Evolutionary conservation across 2,888 invertebrate genomes (phyloP).

Genomic region (Polydrusus tereticollis): DNA sequence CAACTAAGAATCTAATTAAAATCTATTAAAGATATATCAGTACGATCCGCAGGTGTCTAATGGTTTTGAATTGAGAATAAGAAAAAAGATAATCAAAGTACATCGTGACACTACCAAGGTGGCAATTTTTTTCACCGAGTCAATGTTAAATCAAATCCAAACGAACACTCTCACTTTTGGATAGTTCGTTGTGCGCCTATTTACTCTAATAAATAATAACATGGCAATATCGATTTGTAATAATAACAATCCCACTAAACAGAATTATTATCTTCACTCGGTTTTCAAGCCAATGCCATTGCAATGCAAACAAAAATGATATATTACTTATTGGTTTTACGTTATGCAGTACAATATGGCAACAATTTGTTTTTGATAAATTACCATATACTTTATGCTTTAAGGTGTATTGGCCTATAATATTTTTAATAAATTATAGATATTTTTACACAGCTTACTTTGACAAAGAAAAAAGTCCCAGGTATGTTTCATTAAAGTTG

Average conservation of each 20-base stretch:
- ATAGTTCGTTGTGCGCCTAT: slow-evolving; percentile 44
- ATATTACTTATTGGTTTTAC: slow-evolving; percentile 39
- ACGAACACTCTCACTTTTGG: slow-evolving; percentile 49
- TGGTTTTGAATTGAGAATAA: slow-evolving; percentile 44
- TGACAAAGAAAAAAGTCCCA: background rate
- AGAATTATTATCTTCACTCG: slow-evolving; percentile 43
- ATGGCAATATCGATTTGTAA: slow-evolving; percentile 42
- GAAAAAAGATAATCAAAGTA: slow-evolving; percentile 52
- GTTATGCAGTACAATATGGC: slow-evolving; percentile 16
- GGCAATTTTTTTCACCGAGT: slow-evolving; percentile 53
- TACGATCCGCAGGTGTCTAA: slow-evolving; percentile 49
- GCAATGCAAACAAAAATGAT: slow-evolving; percentile 46
- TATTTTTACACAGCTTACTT: slow-evolving; percentile 1
- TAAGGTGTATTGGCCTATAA: background rate
- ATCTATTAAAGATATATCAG: slow-evolving; percentile 47
- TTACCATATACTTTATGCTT: slow-evolving; percentile 27
- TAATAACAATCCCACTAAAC: slow-evolving; percentile 34
- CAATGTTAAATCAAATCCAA: slow-evolving; percentile 45
- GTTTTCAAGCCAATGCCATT: slow-evolving; percentile 31
- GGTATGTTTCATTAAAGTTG: background rate
- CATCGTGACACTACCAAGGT: slow-evolving; percentile 60
- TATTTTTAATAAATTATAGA: slow-evolving; percentile 24
- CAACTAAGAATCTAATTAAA: slow-evolving; percentile 50
- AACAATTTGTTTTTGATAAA: slow-evolving; percentile 46
- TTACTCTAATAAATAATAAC: slow-evolving; percentile 48